Evolutionary conservation across 1,140 invertebrate species (phyloP).

Genomic region (Octopus sinensis): DNA sequence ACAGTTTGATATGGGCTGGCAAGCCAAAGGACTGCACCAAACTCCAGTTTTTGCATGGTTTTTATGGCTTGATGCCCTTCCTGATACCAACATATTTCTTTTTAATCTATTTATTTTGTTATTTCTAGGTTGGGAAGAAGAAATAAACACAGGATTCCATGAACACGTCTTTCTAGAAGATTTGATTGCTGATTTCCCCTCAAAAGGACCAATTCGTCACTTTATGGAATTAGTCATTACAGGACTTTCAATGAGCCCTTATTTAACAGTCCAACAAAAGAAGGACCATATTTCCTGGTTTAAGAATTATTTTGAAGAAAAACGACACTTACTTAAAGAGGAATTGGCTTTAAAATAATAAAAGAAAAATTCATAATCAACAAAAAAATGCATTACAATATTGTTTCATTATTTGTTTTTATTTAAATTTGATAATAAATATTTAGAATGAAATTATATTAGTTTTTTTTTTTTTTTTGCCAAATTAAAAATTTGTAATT

Average conservation of each 20-base stretch:
- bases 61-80: too few species aligned
- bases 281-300: constrained; percentile 90
- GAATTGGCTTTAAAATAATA: not conserved
- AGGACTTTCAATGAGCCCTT: constrained; percentile 92
- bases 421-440: too few species aligned
- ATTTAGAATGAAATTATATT: too few species aligned
- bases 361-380: not conserved
- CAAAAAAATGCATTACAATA: too few species aligned
- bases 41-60: too few species aligned
- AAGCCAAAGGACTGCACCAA: too few species aligned
- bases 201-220: constrained; percentile 81
- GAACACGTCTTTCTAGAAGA: constrained; percentile 86
- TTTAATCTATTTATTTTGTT: constrained; percentile 18
- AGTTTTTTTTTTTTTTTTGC: too few species aligned
- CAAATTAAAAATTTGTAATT: too few species aligned
- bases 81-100: too few species aligned
- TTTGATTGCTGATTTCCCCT: constrained; percentile 80
- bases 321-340: constrained; percentile 71
- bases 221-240: constrained; percentile 95
- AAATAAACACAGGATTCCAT: constrained; percentile 57
- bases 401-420: too few species aligned
- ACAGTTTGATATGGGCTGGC: too few species aligned
- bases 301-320: constrained; percentile 82
- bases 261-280: constrained; percentile 83
- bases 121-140: constrained; percentile 67